A percentile compares a stretch with the other conserved stretches of the same genome.
Evolutionary conservation across 2,888 invertebrate genomes (phyloP).

Genomic region (Girardia tigrina): DNA sequence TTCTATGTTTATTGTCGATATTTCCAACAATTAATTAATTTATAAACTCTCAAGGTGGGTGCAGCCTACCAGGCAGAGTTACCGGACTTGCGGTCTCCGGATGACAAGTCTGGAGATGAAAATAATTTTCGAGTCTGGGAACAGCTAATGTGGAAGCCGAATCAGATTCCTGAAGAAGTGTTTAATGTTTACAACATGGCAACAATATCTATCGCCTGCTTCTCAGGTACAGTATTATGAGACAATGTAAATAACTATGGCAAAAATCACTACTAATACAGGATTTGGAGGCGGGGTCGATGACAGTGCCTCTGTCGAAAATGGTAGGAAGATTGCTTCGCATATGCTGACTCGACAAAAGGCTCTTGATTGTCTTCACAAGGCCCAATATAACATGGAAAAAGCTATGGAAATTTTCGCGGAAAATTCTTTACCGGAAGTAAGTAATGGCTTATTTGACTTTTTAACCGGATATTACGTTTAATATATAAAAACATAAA

Average conservation of each 20-base stretch:
- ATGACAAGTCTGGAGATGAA: background rate
- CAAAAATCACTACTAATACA: conserved; percentile 31
- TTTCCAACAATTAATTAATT: background rate
- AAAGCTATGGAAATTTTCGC: conserved; percentile 8
- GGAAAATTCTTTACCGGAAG: background rate
- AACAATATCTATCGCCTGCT: conserved; percentile 34
- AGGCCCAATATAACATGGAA: conserved; percentile 29
- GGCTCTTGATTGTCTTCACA: conserved; percentile 33
- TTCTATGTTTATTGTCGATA: no score
- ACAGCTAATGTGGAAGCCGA: conserved; percentile 32
- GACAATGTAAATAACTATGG: conserved; percentile 32
- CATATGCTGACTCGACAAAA: conserved; percentile 29
- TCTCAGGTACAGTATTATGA: conserved; percentile 32
- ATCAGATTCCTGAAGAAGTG: conserved; percentile 34
- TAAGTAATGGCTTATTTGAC: no score
- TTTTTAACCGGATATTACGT: no score
- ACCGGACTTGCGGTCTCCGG: conserved; percentile 29
- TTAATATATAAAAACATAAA: no score
- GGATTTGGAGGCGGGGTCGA: conserved; percentile 36
- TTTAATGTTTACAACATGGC: conserved; percentile 34
- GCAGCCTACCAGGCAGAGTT: conserved; percentile 35
- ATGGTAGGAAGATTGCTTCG: conserved; percentile 34
- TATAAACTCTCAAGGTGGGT: conserved; percentile 31
- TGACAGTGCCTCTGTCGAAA: conserved; percentile 32
- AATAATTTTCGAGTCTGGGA: conserved; percentile 31